Percentiles rank a stretch among this genome's conserved stretches.
These are phyloP conservation scores for Yponomeuta malinellus DNA, from an alignment of 2,888 invertebrate genomes.

Conservation along the genomic window DNA sequence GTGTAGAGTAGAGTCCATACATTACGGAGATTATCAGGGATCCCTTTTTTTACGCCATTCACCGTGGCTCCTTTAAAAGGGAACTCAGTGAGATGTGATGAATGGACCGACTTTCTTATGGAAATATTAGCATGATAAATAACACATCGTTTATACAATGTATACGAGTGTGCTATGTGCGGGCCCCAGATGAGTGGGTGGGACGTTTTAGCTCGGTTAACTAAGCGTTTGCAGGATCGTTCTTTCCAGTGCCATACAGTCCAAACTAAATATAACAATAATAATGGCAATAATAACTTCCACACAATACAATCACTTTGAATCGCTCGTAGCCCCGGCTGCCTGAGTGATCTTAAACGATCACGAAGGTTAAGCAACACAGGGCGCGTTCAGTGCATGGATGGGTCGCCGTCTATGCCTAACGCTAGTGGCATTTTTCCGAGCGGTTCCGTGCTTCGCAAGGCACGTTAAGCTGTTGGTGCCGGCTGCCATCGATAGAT, in stretches of 20 bases:
- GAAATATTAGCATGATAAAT: conserved; percentile 54
- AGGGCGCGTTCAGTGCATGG: too few species aligned
- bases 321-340: too few species aligned
- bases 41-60: conserved; percentile 34
- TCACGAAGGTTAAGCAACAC: too few species aligned
- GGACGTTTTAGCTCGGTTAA: not conserved
- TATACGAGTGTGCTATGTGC: not conserved
- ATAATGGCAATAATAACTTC: too few species aligned
- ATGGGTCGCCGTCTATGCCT: too few species aligned
- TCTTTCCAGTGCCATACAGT: not conserved
- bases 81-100: conserved; percentile 54
- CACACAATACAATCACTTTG: too few species aligned
- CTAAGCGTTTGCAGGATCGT: not conserved
- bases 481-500: too few species aligned
- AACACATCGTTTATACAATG: conserved; percentile 31
- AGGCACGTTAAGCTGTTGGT: too few species aligned
- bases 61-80: conserved; percentile 33
- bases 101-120: conserved; percentile 54
- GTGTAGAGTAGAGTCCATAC: conserved; percentile 19
- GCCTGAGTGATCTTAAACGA: too few species aligned
- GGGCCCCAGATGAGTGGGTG: not conserved
- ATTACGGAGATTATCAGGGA: conserved; percentile 24
- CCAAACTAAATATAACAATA: not conserved
- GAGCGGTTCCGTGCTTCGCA: too few species aligned
- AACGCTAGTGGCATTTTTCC: too few species aligned